Evolutionary conservation across 2,113 vertebrate genomes (phyloP).

Genomic region (Gadus chalcogrammus): DNA sequence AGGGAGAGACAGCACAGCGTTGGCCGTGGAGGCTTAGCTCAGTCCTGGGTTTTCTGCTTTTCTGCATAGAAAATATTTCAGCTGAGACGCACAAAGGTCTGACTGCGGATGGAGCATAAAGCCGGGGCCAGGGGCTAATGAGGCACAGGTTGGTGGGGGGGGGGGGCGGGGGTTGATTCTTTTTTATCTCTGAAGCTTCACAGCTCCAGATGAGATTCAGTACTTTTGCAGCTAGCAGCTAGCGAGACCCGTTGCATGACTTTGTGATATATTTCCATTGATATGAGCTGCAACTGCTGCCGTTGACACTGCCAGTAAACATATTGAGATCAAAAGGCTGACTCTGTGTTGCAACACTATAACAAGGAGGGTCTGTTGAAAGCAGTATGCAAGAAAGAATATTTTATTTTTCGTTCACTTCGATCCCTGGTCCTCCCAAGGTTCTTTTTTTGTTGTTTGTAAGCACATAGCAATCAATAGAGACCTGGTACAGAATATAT

Average conservation of each 20-base stretch:
- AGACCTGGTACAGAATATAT: constrained; percentile 17
- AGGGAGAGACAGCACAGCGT: constrained; percentile 47
- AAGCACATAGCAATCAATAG: constrained; percentile 13
- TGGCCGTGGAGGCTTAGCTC: constrained; percentile 47
- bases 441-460: constrained; percentile 13
- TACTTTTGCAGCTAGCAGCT: constrained; percentile 55
- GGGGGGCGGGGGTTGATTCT: constrained; percentile 55
- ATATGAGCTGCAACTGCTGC: constrained; percentile 47
- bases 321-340: constrained; percentile 48
- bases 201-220: constrained; percentile 65
- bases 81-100: constrained; percentile 56
- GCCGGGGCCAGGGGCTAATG: constrained; percentile 57
- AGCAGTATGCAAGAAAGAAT: not conserved
- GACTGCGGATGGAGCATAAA: constrained; percentile 59
- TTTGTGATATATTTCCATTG: constrained; percentile 60
- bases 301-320: constrained; percentile 46
- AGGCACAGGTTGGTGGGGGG: constrained; percentile 55
- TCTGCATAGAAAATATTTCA: constrained; percentile 61
- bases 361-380: constrained; percentile 33
- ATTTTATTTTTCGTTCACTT: constrained; percentile 1
- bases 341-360: constrained; percentile 7
- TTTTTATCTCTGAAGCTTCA: constrained; percentile 28
- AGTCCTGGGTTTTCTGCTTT: constrained; percentile 47
- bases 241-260: constrained; percentile 44
- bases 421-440: not conserved